Base-by-base conservation (phyloP, 2,113 vertebrate genomes). In the Origma solitaria region DNA sequence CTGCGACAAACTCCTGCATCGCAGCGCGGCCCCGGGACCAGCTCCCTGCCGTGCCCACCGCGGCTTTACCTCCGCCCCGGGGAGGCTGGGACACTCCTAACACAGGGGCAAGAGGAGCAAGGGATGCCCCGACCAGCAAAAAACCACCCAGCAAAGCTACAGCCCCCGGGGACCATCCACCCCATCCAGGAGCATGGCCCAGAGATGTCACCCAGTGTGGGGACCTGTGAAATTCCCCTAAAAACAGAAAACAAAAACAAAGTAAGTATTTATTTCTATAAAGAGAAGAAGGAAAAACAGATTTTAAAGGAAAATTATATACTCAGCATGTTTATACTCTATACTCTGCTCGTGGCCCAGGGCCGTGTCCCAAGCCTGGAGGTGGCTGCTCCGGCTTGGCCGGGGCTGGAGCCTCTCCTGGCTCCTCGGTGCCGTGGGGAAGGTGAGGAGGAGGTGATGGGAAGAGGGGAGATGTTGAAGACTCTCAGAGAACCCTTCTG, bases 241-340 rank as follows among this genome's bases (percentile, higher is more conserved):
- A 45, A 51, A 68, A 35, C 57, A 58, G n/a, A 50, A 66, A 56
- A 15, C 23, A 30, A 35, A 30, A 72, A 76, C 69, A 93, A 96
- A 94, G 53, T 68, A 76, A 60, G 60, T 94, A 95, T 95, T 97
- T 97, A 96, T 97, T 97, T 97, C 92, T 95, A 86, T 96, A 96
- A 94, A 87, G 79, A 89, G 92, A 71, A 83, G 50, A 68, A 82
- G 79, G 6, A 56, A 19, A 42, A 56, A 11, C 47, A 86, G 58
- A 84, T 96, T 97, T 97, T 87, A 97, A 97, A 88, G 95, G 90
- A 70, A 94, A 94, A 82, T 91, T 88, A 93, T 97, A 88, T 97
- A 96, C 95, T 94, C 92, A 81, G 97, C 97, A 97, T 97, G 96
- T 96, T 96, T 90, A 57, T 96, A 92, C 62, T 95, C 80, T 90